These are phyloP conservation scores for Temnopleurus reevesii DNA, from an alignment of 53 echinoderm and acorn worm genomes.

Conservation along the genomic window DNA sequence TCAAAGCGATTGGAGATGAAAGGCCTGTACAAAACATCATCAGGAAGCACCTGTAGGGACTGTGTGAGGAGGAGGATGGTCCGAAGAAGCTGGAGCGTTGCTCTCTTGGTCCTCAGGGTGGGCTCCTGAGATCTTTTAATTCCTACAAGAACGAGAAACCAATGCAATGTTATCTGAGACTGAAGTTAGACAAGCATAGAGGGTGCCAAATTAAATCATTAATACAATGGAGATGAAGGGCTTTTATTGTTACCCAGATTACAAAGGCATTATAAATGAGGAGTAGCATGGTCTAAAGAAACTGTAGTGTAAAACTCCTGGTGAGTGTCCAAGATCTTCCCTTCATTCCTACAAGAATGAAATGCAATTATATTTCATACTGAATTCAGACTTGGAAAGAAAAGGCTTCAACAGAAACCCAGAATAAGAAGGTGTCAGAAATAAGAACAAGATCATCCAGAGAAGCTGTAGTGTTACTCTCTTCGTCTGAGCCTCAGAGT, in stretches of 20 bases:
- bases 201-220: too few relatives aligned
- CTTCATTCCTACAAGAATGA: too few relatives aligned
- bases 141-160: too few relatives aligned
- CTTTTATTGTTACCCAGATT: constrained; percentile 91
- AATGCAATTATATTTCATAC: too few relatives aligned
- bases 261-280: constrained; percentile 83
- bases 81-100: constrained; percentile 85
- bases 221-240: too few relatives aligned
- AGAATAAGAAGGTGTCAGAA: too few relatives aligned
- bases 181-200: too few relatives aligned
- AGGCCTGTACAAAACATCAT: constrained; percentile 95
- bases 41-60: constrained; percentile 87
- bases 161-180: too few relatives aligned
- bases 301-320: constrained; percentile 85
- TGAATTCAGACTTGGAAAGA: too few relatives aligned
- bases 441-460: constrained; percentile 90
- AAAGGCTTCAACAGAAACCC: too few relatives aligned
- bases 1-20: too few relatives aligned
- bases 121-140: constrained; percentile 85
- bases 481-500: constrained; percentile 85
- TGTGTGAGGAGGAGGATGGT: constrained; percentile 94
- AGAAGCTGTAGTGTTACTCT: constrained; percentile 89
- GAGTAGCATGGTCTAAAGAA: constrained; percentile 89
- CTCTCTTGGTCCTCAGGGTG: constrained; percentile 88
- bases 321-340: too few relatives aligned